Conservation (phyloP, 2,113 vertebrate genomes). For the Serinus canaria region DNA sequence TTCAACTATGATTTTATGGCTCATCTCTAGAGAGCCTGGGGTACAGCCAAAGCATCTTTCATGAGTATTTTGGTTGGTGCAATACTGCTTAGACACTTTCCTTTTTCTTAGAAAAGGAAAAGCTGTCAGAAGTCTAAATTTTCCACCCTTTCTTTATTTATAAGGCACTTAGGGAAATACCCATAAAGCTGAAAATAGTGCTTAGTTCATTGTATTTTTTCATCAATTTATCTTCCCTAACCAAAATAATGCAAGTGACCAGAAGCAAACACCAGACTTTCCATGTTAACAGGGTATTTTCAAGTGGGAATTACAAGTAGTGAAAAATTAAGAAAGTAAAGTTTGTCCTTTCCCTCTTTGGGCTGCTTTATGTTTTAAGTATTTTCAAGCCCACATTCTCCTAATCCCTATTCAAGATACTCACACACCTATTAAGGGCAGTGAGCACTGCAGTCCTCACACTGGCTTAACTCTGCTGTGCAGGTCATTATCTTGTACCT, state of each 20-base stretch:
- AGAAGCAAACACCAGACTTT: neutral
- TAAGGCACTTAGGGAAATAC: neutral
- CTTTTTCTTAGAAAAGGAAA: conserved; percentile 8
- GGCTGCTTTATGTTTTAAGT: neutral
- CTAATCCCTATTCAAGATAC: neutral
- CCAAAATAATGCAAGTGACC: neutral
- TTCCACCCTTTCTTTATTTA: neutral
- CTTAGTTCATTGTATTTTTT: neutral
- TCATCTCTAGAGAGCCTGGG: neutral
- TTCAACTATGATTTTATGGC: neutral
- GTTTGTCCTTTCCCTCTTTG: neutral
- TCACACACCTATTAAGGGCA: neutral
- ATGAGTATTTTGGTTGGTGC: neutral
- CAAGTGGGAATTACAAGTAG: neutral
- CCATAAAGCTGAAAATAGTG: neutral
- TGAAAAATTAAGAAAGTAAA: neutral
- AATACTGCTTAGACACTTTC: neutral
- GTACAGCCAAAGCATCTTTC: neutral
- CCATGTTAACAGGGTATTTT: neutral
- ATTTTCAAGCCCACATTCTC: neutral
- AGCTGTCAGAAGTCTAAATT: neutral
- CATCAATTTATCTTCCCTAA: neutral
- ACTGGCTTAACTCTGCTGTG: neutral
- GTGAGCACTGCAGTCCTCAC: neutral
- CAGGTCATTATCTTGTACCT: neutral